phyloP scores from a whole-genome alignment of 2,113 vertebrate genomes.

The Epinephelus moara region DNA sequence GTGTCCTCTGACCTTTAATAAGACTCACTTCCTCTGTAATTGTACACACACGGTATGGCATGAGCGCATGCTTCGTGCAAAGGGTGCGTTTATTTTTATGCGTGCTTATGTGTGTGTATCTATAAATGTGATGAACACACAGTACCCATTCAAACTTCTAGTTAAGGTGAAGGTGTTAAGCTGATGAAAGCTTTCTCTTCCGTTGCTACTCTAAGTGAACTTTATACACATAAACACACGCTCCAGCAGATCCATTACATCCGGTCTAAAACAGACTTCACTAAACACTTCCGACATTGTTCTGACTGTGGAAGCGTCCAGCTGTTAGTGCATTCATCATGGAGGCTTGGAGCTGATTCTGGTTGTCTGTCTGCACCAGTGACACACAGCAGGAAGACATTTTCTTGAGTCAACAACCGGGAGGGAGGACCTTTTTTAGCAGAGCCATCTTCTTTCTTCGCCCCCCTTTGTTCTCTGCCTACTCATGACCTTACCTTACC shows the following conservation, averaged over 20 bases:
- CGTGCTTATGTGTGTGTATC: conserved; percentile 37
- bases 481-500: conserved; percentile 25
- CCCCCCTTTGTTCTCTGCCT: conserved; percentile 29
- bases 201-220: conserved; percentile 54
- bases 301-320: conserved; percentile 62
- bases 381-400: conserved; percentile 50
- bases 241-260: conserved; percentile 67
- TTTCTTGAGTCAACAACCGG: conserved; percentile 59
- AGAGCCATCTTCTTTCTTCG: conserved; percentile 28
- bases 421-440: conserved; percentile 38
- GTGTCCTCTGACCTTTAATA: conserved; percentile 74
- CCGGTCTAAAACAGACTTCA: conserved; percentile 58
- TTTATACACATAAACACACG: conserved; percentile 32
- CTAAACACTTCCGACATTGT: conserved; percentile 69
- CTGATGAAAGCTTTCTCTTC: conserved; percentile 72
- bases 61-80: conserved; percentile 47
- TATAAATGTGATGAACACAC: conserved; percentile 58
- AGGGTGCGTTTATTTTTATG: conserved; percentile 68
- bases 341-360: conserved; percentile 61
- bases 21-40: conserved; percentile 73
- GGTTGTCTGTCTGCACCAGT: conserved; percentile 58
- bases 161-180: conserved; percentile 75
- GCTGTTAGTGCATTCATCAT: conserved; percentile 74
- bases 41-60: conserved; percentile 71
- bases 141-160: conserved; percentile 33